A percentile compares a stretch with the other conserved stretches of the same genome.
These are phyloP conservation scores for Falco peregrinus DNA, from an alignment of 2,797 vertebrate genomes.

Conservation along the genomic window DNA sequence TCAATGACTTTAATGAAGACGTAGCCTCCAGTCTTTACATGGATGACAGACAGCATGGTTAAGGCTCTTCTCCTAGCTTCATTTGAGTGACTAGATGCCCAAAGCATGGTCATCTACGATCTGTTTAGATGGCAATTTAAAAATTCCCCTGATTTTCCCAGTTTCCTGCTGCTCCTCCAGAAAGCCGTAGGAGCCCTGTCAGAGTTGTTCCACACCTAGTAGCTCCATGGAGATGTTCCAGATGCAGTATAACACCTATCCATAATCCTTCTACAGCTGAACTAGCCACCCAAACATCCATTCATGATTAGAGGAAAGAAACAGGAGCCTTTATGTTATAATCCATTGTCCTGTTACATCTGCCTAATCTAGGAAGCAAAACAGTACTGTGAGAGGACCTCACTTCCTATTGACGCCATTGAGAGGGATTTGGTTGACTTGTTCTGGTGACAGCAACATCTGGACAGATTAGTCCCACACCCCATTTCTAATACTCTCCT, in stretches of 20 bases:
- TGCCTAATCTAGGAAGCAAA: neutral
- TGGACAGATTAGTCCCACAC: neutral
- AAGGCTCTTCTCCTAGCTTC: neutral
- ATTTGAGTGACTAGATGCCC: neutral
- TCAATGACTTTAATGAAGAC: neutral
- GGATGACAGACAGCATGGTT: neutral
- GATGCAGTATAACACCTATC: neutral
- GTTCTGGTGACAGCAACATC: neutral
- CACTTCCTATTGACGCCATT: neutral
- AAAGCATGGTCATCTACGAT: neutral
- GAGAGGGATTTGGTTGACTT: neutral
- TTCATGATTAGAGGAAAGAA: neutral
- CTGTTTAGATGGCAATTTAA: neutral
- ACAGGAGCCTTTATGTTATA: neutral
- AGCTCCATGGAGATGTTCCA: rapidly evolving
- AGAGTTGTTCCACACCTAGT: neutral
- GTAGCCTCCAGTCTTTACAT: neutral
- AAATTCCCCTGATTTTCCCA: neutral
- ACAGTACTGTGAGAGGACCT: neutral
- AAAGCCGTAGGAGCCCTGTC: neutral
- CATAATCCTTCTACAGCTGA: neutral
- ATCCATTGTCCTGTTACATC: neutral
- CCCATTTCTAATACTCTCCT: neutral
- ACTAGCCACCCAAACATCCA: neutral
- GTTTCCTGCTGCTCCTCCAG: neutral